Conservation (phyloP, 1,140 invertebrate genomes). For the Drosophila parabipectinata region DNA sequence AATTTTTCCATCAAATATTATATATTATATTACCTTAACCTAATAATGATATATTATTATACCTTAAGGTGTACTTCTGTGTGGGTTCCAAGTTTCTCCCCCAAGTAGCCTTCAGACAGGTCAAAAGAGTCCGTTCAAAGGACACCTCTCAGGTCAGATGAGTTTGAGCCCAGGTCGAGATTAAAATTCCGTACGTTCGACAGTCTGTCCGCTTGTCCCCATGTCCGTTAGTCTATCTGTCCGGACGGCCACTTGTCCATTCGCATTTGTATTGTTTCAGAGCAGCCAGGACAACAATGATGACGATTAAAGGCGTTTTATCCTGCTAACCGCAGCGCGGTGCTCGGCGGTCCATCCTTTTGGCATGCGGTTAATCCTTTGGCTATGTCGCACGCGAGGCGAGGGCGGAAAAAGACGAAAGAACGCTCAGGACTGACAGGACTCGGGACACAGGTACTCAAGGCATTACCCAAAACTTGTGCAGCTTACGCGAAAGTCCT, state of each 20-base stretch:
- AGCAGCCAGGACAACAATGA: constrained; percentile 50
- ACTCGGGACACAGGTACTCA: constrained; percentile 41
- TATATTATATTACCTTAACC: too few relatives aligned
- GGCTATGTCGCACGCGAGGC: constrained; percentile 68
- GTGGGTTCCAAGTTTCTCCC: too few relatives aligned
- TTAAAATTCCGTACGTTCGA: constrained; percentile 46
- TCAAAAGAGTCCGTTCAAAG: constrained; percentile 1
- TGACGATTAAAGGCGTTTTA: constrained; percentile 61
- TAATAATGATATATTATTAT: too few relatives aligned
- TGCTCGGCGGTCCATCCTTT: constrained; percentile 36
- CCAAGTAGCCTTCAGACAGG: constrained; percentile 2
- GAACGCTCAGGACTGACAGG: constrained; percentile 2
- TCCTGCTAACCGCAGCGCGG: constrained; percentile 56
- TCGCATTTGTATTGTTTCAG: constrained; percentile 48
- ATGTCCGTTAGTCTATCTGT: constrained; percentile 6
- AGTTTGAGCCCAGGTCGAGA: constrained; percentile 37
- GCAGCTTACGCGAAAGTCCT: constrained; percentile 65
- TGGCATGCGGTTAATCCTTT: constrained; percentile 82
- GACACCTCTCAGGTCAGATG: constrained; percentile 17
- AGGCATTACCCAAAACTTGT: constrained; percentile 72
- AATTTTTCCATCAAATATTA: too few relatives aligned
- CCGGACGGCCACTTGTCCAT: background rate
- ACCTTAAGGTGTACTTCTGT: too few relatives aligned
- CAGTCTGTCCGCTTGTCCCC: background rate
- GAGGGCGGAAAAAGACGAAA: constrained; percentile 34